Percentiles rank a stretch among this genome's conserved stretches.
These are phyloP conservation scores for Silurus meridionalis DNA, from an alignment of 2,113 vertebrate genomes.

Conservation along the genomic window DNA sequence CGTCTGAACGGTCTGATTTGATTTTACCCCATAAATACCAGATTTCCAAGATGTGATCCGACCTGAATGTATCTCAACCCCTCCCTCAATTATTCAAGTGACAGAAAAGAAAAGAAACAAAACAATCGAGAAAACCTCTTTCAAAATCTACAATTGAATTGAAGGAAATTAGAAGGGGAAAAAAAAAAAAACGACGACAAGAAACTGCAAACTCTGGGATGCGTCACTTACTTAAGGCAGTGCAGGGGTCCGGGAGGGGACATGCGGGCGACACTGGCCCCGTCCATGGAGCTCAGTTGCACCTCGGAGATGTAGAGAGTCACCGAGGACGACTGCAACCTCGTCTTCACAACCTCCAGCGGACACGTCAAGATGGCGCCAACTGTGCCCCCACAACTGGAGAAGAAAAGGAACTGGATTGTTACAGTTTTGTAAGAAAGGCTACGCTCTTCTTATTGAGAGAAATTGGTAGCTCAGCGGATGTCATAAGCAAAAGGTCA, in stretches of 20 bases:
- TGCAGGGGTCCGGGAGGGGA: slow-evolving; percentile 93
- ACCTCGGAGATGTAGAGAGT: slow-evolving; percentile 94
- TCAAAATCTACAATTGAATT: too few species aligned
- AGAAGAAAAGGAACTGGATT: background rate
- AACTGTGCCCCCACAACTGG: slow-evolving; percentile 95
- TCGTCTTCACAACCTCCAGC: slow-evolving; percentile 97
- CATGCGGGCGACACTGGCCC: slow-evolving; percentile 83
- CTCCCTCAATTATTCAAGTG: too few species aligned
- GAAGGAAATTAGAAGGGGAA: too few species aligned
- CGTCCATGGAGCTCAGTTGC: slow-evolving; percentile 88
- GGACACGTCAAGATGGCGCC: slow-evolving; percentile 98
- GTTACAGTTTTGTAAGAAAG: background rate
- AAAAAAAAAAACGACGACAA: too few species aligned
- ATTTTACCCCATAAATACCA: too few species aligned
- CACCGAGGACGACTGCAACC: slow-evolving; percentile 92
- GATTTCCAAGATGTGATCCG: too few species aligned
- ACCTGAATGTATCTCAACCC: too few species aligned
- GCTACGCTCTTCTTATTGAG: background rate
- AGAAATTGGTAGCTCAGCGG: too few species aligned
- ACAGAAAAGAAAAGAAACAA: too few species aligned
- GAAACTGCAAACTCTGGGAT: background rate
- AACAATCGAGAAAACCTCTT: too few species aligned
- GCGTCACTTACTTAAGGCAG: slow-evolving; percentile 87
- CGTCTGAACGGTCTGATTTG: too few species aligned
- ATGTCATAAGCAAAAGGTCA: too few species aligned